Evolutionary conservation across 2,797 vertebrate genomes (phyloP), one percentile per base, ranked within the genome.

Genomic region (Tachyglossus aculeatus): DNA sequence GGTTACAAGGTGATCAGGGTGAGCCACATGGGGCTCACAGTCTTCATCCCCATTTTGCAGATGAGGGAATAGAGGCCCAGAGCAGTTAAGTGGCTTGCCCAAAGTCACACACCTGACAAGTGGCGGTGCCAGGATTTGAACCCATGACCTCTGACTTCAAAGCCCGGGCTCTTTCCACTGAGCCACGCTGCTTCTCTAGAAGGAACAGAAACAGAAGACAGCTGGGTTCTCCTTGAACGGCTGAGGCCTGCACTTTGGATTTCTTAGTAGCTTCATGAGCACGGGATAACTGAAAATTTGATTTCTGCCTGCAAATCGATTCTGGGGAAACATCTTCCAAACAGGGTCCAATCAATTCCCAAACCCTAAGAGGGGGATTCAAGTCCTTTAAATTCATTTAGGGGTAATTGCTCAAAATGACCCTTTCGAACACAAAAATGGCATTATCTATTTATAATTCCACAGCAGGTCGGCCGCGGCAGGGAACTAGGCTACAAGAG

Each of bases 211-310:
- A 24, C 18, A 24, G 48, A 48, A 48, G 15, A 29, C 9, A 48
- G 29, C 22, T 29, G 15, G 15, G 63, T 27, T 64, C 33, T 50
- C 58, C 56, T 62, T 58, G n/a, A 72, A 31, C 54, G 34, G 53
- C 39, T 21, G 21, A 62, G 41, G 34, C 19, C 34, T 40, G 52
- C 34, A 69, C 24, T 32, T 73, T 52, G 57, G 16, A 66, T 25
- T 38, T 61, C 34, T 74, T 41, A 57, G 59, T 68, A 59, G 75
- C 65, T 73, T 68, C 56, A 68, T 68, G 61, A 80, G 29, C 47
- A 71, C 50, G 55, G 74, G 66, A 70, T 29, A 58, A 16, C 37
- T 60, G 68, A 58, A 38, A 63, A 43, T 59, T 74, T 58, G 73
- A 45, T 2, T 37, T 72, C 51, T 71, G 66, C 41, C 63, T 41